Percentiles rank a stretch among this genome's conserved stretches.
phyloP scores from a whole-genome alignment of 2,888 invertebrate genomes.

The Metallyticus violacea region DNA sequence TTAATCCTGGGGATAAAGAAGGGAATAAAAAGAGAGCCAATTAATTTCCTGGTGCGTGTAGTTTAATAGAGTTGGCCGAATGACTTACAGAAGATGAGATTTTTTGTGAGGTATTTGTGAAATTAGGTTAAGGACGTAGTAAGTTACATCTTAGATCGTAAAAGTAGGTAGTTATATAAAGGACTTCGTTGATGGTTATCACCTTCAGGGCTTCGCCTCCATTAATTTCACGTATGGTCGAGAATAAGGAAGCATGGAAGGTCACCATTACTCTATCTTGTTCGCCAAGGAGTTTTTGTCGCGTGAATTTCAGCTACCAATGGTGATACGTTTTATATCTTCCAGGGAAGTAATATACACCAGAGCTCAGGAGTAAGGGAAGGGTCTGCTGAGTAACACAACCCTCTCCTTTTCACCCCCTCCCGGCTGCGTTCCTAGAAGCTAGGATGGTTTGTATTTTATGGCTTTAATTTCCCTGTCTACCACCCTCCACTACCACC shows the following conservation, averaged over 20 bases:
- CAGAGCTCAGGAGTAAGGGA: background rate
- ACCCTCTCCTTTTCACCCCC: background rate
- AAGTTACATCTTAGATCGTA: background rate
- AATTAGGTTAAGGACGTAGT: background rate
- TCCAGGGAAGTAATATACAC: background rate
- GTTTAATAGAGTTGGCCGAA: no score
- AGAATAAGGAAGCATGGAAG: background rate
- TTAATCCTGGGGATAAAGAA: no score
- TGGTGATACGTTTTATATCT: background rate
- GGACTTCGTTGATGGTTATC: background rate
- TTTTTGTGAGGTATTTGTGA: background rate
- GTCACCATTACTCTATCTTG: background rate
- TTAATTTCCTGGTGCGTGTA: no score
- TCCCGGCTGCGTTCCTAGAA: no score
- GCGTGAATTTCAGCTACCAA: background rate
- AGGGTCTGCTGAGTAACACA: background rate
- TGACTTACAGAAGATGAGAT: background rate
- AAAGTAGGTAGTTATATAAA: background rate
- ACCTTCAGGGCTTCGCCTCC: no score
- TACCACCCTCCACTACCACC: background rate
- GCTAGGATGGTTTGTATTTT: slow-evolving; percentile 2
- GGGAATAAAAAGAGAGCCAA: no score
- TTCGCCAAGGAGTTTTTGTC: background rate
- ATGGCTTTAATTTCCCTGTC: slow-evolving; percentile 15
- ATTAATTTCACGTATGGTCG: background rate